Evolutionary conservation across 2,888 invertebrate species (phyloP), one percentile per base, ranked within the genome.

Genomic region (Apotomis capreana): DNA sequence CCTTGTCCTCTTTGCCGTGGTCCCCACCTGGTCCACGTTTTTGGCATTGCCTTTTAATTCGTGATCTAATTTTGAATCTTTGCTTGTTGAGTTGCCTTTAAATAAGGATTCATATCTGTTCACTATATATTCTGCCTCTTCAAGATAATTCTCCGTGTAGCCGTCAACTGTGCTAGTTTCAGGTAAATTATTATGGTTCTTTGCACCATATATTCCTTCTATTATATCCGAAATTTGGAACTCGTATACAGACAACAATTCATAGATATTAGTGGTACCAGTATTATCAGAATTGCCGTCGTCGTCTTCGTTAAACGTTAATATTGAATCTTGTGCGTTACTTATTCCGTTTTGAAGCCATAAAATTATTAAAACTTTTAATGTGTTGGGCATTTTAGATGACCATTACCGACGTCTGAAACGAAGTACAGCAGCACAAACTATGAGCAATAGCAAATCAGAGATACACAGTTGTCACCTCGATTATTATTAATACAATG

Each of bases 191-290:
- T 26, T 36, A 46, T 12, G 54, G 12, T 46, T 57, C 0, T 46
- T 65, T 8, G 0, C n/a, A 9, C 46, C 26, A 46, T 55, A 65
- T 44, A 65, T 26, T 57, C n/a, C 15, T 5, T 57, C 8, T 46
- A 65, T 1, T 12, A 65, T 44, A 26, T 44, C n/a, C n/a, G 36
- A 12, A n/a, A 65, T 57, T 3, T 57, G 46, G 12, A 15, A 26
- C 44, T 65, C 44, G 46, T 65, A 65, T 5, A 36, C 9, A n/a
- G 64, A 64, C 12, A 64, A n/a, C 5, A 65, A 4, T 0, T 8
- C 15, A 0, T 26, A 5, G 12, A 65, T 26, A 57, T 65, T 55
- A 4, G 63, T n/a, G 3, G 1, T 44, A 12, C 44, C 26, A 5
- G 44, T 12, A 8, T 12, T 26, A 15, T 9, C 46, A 36, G 8